Evolutionary conservation across 2,113 vertebrate species (phyloP).

Genomic region (Philantomba maxwellii): DNA sequence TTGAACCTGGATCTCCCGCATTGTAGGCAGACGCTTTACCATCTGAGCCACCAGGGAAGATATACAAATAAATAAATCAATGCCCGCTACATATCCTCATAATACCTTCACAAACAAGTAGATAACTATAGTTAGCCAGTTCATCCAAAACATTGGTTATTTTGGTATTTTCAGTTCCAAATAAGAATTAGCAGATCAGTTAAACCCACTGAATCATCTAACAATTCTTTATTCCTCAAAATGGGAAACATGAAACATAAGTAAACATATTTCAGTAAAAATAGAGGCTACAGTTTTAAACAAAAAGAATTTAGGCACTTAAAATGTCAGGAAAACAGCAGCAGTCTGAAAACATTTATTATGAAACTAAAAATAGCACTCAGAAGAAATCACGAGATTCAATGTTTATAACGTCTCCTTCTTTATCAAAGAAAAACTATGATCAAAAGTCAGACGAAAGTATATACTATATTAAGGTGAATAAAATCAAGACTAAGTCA

Average conservation of each 20-base stretch:
- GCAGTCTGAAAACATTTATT: neutral
- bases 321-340: neutral
- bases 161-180: neutral
- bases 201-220: neutral
- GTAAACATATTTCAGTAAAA: neutral
- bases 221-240: neutral
- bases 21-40: too few species aligned
- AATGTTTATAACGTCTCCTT: neutral
- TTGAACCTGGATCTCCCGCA: too few species aligned
- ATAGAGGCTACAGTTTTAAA: neutral
- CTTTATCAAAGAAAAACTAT: neutral
- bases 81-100: neutral
- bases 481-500: constrained; percentile 11
- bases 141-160: neutral
- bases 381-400: neutral
- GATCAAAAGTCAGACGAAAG: neutral
- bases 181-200: neutral
- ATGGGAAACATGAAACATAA: neutral
- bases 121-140: neutral
- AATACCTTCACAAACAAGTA: neutral
- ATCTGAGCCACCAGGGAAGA: too few species aligned
- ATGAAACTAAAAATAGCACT: constrained; percentile 14
- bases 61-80: neutral
- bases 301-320: neutral
- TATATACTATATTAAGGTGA: neutral